These are phyloP conservation scores for Macropodus opercularis DNA, from an alignment of 2,797 vertebrate genomes.

Conservation along the genomic window DNA sequence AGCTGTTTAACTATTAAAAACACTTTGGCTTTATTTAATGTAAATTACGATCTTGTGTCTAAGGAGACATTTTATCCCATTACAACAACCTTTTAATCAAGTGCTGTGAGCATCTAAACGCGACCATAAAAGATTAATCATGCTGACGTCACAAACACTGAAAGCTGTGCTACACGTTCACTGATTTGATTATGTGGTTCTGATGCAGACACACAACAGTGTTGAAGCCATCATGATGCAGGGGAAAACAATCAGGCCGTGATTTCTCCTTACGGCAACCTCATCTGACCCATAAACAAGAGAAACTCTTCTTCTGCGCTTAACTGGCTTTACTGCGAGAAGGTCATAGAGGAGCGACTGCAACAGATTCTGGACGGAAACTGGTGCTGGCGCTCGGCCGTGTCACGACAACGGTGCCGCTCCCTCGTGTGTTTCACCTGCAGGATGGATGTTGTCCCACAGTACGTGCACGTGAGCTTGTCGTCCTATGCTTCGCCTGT, in stretches of 20 bases:
- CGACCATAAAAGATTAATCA: too few relatives aligned
- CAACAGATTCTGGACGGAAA: background rate
- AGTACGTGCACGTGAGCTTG: background rate
- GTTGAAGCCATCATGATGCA: conserved; percentile 16
- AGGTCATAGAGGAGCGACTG: background rate
- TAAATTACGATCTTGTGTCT: too few relatives aligned
- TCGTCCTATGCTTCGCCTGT: too few relatives aligned
- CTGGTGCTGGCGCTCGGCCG: background rate
- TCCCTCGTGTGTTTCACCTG: conserved; percentile 1
- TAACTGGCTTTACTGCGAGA: background rate
- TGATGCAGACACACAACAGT: too few relatives aligned
- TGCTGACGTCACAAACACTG: too few relatives aligned
- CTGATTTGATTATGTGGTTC: too few relatives aligned
- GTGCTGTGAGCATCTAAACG: too few relatives aligned
- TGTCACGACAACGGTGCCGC: background rate
- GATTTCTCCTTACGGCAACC: background rate
- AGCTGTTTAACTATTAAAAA: too few relatives aligned
- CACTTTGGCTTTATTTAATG: too few relatives aligned
- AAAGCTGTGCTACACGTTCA: too few relatives aligned
- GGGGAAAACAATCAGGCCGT: conserved; percentile 13
- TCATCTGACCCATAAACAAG: background rate
- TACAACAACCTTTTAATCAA: too few relatives aligned
- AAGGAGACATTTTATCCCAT: too few relatives aligned
- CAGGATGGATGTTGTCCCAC: conserved; percentile 1
- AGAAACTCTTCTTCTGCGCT: conserved; percentile 1